Evolutionary conservation across 1,140 invertebrate species (phyloP), one percentile per base, ranked within the genome.

Genomic region (Magallana angulata): DNA sequence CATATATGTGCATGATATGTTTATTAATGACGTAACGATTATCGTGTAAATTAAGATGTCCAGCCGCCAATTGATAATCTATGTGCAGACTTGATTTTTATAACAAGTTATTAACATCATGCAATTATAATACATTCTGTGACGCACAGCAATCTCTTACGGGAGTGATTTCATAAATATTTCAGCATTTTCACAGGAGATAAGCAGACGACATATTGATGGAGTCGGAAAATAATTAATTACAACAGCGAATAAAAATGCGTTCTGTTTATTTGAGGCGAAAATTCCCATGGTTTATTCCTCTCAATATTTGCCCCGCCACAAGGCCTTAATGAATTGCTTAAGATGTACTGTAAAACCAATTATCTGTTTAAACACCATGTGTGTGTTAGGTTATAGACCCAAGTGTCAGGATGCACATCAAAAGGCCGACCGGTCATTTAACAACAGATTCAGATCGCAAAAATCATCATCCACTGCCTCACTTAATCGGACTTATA

Each of bases 341-440:
- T 76, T 76, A 76, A 30, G 68, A 76, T 30, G 68, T 76, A 76
- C 68, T 8, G 68, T 30, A 30, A 76, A 76, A 76, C 68, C 36
- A 76, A 76, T 76, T 76, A 76, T 76, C 68, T 76, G 68, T 76
- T 76, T 76, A 76, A 76, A 76, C 68, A 76, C 24, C 36, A 12
- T 76, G 68, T 76, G 68, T 76, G 68, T 30, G 36, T 76, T 76
- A 12, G 24, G 24, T 30, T 76, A 30, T 1, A 76, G 36, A 30
- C 36, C 68, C 11, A 76, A 24, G 68, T 18, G 24, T 76, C 24
- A 76, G 68, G 24, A 30, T 76, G 68, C 11, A 76, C 68, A 76
- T 76, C 68, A 76, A 76, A 76, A 30, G 18, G 68, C 36, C 36
- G 36, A 4, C 36, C 36, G 36, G 36, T 48, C 36, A 48, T 48